Evolutionary conservation across 1,140 invertebrate genomes (phyloP), one percentile per base, ranked within the genome.

Genomic region (Microplitis demolitor): DNA sequence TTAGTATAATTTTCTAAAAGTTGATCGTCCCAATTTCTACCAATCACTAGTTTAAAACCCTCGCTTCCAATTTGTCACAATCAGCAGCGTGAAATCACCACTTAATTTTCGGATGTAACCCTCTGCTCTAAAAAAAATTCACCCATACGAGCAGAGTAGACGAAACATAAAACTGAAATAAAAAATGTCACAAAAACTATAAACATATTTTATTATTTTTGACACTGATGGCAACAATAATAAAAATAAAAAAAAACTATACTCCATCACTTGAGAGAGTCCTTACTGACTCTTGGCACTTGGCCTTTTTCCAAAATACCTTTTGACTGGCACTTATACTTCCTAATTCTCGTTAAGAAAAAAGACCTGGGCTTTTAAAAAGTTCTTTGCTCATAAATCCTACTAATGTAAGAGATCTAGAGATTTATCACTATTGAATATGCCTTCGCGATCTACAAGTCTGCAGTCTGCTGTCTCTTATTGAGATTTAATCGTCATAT

Each of bases 61-160:
- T 11, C 56, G 33, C 39, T 64, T 24, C 16, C 69, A 72, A 79
- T 81, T 81, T 78, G 61, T 80, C 78, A 80, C 37, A 78, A 81
- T 80, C 80, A 81, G 71, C n/a, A 37, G 60, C 74, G 58, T 79
- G 69, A 80, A 80, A 80, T 78, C 61, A 76, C 60, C 73, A 76
- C 70, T 79, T 80, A 75, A 81, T 80, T 80, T 50, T 70, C 50
- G 2, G 13, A 31, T 33, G 24, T 54, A 31, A 16, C 2, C 13
- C 14, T 51, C 39, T 39, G 31, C 31, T 37, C 45, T 63, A 24
- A 16, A 71, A 45, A 34, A 37, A 24, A 16, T 33, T n/a, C 14
- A 14, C n/a, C 68, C 35, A 5, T 11, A 56, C 37, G 13, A 37
- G 34, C 14, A 14, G 16, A 16, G 39, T n/a, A 45, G n/a, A 8